Base-by-base conservation (phyloP, 2,888 invertebrate genomes). In the Teleiodes luculella region DNA sequence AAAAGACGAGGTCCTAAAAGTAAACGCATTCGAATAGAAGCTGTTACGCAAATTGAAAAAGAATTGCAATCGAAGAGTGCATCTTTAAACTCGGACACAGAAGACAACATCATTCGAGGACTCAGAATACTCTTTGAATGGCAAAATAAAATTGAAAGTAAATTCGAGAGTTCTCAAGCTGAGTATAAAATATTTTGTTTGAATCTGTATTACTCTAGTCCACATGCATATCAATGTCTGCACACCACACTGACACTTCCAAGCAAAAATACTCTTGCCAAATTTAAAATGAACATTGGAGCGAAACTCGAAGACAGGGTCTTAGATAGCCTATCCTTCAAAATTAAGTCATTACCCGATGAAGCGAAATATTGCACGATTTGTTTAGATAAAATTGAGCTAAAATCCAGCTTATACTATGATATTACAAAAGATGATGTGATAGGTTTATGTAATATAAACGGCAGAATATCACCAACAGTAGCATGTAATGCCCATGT, bases 151-250 rank as follows among this genome's bases (percentile, higher is more conserved):
- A 18, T 33, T 4, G 43, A 48, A 53, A 48, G 20, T 18, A 31
- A 14, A 16, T n/a, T 46, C 13, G 54, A 56, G 46, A 57, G 59
- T 49, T 59, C 58, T 16, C 52, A 52, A 8, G 10, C 47, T 30
- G 54, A 63, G 43, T 60, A 58, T 56, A 59, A 55, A 20, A 55
- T 56, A 16, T 61, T 47, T 35, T 57, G 56, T 33, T 55, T 58
- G 18, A 55, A 60, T 52, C 55, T 59, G 49, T 56, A 59, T 36
- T 50, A 41, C 43, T 41, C 31, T 36, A 58, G 59, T 28, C 57
- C 59, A 53, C 52, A 58, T 52, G 57, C 60, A 11, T 57, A 59
- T 50, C 52, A 48, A n/a, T 56, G 46, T 13, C 3, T 46, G 1
- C 46, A 46, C 30, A 46, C 46, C 7, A 3, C 31, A 13, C 16